Evolutionary conservation across 92 coral and sea anemone species (phyloP), one percentile per base, ranked within the genome.

Genomic region (Epizoanthus stellaris): DNA sequence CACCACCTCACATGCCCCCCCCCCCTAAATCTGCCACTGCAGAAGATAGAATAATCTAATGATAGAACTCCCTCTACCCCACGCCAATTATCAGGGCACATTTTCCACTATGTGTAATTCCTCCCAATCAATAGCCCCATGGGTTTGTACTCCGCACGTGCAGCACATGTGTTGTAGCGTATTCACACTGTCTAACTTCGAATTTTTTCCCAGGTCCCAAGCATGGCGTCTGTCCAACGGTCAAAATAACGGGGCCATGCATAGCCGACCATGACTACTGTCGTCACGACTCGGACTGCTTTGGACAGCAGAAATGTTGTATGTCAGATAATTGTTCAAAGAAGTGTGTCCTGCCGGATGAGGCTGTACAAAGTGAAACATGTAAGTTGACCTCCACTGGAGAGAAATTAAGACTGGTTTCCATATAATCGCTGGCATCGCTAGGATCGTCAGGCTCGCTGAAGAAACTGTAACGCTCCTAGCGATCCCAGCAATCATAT

Each of bases 221-320:
- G 56, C 21, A 43, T 34, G 80, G 80, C 36, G 56, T 3, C 58
- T 74, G 80, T 30, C 80, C 80, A n/a, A n/a, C 53, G 17, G 80
- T 74, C 61, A 74, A 23, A 30, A 74, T 10, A 74, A 54, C 42
- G n/a, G 80, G 64, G 0, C 80, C 64, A 6, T 74, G 80, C 56
- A 52, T 74, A 5, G 80, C 80, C 17, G 62, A 74, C 19, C 64
- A 74, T 30, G 45, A 74, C 39, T 54, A 56, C 47, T 74, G 80
- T 30, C 36, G 52, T 0, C 49, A 57, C 0, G 81, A 75, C 12
- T 57, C 52, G 4, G 68, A 76, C 68, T 76, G 81, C 30, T 21
- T 58, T 2, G 81, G 81, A 11, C 81, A 76, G 54, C 81, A 57
- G 14, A 76, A 76, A 17, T 76, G 81, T 36, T 76, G 81, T 60